These are phyloP conservation scores for Carabus problematicus DNA, from an alignment of 2,888 invertebrate genomes.

Conservation along the genomic window DNA sequence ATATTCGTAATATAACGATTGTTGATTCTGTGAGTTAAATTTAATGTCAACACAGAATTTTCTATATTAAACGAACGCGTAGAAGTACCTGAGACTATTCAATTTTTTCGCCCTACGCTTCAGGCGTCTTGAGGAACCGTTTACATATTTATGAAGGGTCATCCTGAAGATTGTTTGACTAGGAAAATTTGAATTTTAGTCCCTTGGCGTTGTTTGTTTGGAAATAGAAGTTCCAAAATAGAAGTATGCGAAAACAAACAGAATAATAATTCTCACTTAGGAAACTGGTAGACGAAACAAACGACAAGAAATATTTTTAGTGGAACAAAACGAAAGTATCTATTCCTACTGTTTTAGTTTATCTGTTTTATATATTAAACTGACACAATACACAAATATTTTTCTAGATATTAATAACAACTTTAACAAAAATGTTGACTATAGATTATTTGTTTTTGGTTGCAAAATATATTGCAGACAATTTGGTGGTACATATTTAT, in stretches of 20 bases:
- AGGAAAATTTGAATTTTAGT: constrained; percentile 38
- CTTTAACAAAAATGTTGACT: no score
- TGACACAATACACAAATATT: no score
- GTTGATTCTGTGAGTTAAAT: no score
- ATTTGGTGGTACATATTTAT: no score
- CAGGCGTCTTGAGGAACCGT: constrained; percentile 19
- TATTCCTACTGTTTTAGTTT: no score
- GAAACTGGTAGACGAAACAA: constrained; percentile 28
- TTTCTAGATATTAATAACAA: no score
- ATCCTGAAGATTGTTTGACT: constrained; percentile 41
- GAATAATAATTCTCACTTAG: constrained; percentile 25
- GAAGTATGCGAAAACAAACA: constrained; percentile 25
- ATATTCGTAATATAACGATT: no score
- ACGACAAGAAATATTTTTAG: background rate
- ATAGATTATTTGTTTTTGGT: no score
- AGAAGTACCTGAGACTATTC: constrained; percentile 24
- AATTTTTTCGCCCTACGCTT: constrained; percentile 13
- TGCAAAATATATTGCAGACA: no score
- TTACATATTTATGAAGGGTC: constrained; percentile 43
- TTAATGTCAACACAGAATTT: no score
- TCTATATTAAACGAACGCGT: constrained; percentile 4
- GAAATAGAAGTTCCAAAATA: constrained; percentile 15
- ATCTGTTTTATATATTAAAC: no score
- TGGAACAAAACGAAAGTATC: no score
- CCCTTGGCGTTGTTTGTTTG: constrained; percentile 28